Conservation (phyloP, 2,888 invertebrate genomes). For the Sarcophaga subvicina region DNA sequence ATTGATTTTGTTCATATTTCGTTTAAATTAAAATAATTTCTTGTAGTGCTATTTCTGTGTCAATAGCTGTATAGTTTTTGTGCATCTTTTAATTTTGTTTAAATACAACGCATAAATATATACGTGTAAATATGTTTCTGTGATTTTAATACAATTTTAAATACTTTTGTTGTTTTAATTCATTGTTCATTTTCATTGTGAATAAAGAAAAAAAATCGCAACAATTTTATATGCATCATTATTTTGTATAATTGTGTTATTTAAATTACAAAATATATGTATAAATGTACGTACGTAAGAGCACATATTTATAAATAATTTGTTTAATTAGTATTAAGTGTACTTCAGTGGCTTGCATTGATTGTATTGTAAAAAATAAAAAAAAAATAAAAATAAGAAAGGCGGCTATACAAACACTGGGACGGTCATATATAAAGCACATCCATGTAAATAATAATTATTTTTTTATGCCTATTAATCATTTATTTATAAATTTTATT, state of each 20-base stretch:
- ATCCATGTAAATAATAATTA: background rate
- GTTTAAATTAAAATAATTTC: too few species aligned
- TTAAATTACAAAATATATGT: too few species aligned
- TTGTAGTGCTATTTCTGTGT: too few species aligned
- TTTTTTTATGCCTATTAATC: background rate
- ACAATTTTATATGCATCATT: too few species aligned
- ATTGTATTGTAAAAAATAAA: background rate
- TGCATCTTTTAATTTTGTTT: too few species aligned
- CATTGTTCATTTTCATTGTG: too few species aligned
- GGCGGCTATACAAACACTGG: background rate
- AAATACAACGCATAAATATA: too few species aligned
- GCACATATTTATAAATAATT: slow-evolving; percentile 20
- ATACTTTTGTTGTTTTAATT: background rate
- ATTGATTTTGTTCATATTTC: too few species aligned
- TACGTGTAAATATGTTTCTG: background rate
- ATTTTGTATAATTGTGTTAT: too few species aligned
- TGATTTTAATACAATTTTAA: slow-evolving; percentile 4
- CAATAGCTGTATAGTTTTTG: too few species aligned
- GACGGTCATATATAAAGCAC: background rate
- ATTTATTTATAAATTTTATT: slow-evolving; percentile 2
- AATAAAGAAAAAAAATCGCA: too few species aligned
- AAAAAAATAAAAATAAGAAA: background rate
- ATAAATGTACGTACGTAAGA: background rate
- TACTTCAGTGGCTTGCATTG: slow-evolving; percentile 51
- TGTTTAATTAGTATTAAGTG: slow-evolving; percentile 50